Base-by-base conservation (phyloP, 2,888 invertebrate species). In the Luperina nickerlii region DNA sequence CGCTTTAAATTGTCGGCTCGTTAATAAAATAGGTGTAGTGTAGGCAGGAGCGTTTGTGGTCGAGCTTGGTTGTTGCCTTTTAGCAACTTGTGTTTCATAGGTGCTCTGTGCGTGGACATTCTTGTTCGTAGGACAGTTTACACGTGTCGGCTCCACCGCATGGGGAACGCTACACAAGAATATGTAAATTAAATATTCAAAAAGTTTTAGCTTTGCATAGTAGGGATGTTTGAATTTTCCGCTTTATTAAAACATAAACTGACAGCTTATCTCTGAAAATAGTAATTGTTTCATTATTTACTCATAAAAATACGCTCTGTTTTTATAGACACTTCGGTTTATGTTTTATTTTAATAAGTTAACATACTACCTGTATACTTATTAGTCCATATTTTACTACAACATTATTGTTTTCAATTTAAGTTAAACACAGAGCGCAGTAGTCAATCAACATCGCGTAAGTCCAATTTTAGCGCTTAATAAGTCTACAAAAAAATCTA, bases 1-100 rank as follows among this genome's bases (percentile, higher is more conserved):
- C 62, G 80, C 81, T 84, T 93, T 90, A 90, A 93, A 92, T 90
- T 91, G 92, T 93, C 91, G 90, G 88, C 87, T 90, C 90, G 90
- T 91, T 92, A 91, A 91, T 90, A 90, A 89, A 91, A 90, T 90
- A 85, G 86, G 88, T 89, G 85, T 48, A 45, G 76, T 76, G 42
- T 82, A 82, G 68, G 79, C 77, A 81, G 74, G 73, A 68, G 79
- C 70, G 77, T 86, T 87, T 82, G 85, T 82, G 84, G 82, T 73
- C 74, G 54, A 68, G 76, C 70, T 69, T 69, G 72, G 76, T 68
- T 74, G 85, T 81, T 67, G 73, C 68, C 76, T 82, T 87, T 84
- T 77, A 82, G 73, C 75, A 78, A 79, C 68, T 77, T 79, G 84
- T 84, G 78, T 81, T 82, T 57, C 78, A 83, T 85, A 76, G 78